Percentiles rank a stretch among this genome's conserved stretches.
Conservation (phyloP, 2,113 vertebrate species). For the Thomomys bottae region DNA sequence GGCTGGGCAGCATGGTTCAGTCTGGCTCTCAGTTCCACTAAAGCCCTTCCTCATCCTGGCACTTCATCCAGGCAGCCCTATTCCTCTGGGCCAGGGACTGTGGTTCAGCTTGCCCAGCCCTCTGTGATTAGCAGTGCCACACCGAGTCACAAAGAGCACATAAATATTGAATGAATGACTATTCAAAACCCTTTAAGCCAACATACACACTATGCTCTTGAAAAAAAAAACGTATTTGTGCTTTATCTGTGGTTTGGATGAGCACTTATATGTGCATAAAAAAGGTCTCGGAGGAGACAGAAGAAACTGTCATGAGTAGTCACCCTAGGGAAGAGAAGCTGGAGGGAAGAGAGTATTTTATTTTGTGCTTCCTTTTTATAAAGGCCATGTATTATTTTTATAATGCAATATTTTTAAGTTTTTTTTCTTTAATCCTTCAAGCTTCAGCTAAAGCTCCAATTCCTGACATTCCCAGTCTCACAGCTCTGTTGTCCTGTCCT, state of each 20-base stretch:
- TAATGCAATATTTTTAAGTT: conserved; percentile 34
- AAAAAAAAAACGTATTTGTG: not conserved
- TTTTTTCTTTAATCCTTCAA: not conserved
- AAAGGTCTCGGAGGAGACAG: not conserved
- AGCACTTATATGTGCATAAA: conserved; percentile 9
- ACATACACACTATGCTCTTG: not conserved
- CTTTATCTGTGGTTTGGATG: not conserved
- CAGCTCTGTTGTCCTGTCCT: not conserved
- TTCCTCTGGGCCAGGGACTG: not conserved
- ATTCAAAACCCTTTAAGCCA: conserved; percentile 8
- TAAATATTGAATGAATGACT: not conserved
- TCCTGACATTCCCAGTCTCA: not conserved
- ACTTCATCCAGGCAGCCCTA: not conserved
- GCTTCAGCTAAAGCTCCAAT: not conserved
- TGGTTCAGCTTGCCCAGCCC: not conserved
- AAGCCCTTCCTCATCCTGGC: not conserved
- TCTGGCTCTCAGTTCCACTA: not conserved
- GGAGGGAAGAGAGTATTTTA: conserved; percentile 32
- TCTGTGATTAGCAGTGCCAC: not conserved
- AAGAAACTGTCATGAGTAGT: not conserved
- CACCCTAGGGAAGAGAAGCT: not conserved
- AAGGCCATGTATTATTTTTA: conserved; percentile 54
- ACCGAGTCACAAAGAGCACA: not conserved
- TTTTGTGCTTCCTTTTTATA: conserved; percentile 27
- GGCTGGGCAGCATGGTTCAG: not conserved